These are phyloP conservation scores for Patella caerulea DNA, from an alignment of 2,888 invertebrate genomes.

Conservation along the genomic window DNA sequence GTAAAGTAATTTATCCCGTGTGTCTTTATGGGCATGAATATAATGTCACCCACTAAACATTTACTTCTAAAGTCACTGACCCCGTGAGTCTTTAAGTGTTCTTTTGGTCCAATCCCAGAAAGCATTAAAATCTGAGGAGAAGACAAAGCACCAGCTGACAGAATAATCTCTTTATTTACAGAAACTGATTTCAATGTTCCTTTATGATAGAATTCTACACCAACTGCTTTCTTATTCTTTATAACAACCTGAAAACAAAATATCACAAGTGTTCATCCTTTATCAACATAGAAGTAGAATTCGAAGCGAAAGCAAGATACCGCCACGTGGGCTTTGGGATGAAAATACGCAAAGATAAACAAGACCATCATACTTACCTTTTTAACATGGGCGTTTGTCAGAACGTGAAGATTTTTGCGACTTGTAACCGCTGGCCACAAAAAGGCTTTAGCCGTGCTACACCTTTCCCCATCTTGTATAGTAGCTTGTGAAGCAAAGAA, in stretches of 20 bases:
- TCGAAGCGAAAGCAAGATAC: no score
- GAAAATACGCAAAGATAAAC: no score
- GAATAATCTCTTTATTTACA: slow-evolving; percentile 53
- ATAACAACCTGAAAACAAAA: slow-evolving; percentile 44
- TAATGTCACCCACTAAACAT: no score
- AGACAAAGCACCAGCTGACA: slow-evolving; percentile 66
- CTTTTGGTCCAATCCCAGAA: slow-evolving; percentile 65
- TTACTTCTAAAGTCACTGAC: slow-evolving; percentile 16
- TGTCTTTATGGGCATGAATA: no score
- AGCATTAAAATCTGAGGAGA: slow-evolving; percentile 66
- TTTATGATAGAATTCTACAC: slow-evolving; percentile 51
- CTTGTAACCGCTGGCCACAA: slow-evolving; percentile 54
- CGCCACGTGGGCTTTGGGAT: no score
- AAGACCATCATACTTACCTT: slow-evolving; percentile 38
- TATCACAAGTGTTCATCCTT: no score
- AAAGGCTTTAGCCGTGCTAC: slow-evolving; percentile 65
- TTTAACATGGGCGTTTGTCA: slow-evolving; percentile 47
- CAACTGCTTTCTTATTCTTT: slow-evolving; percentile 50
- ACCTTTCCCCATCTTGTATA: slow-evolving; percentile 59
- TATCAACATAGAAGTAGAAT: no score
- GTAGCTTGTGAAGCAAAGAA: slow-evolving; percentile 49
- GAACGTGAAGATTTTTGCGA: slow-evolving; percentile 55
- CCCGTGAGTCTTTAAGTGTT: slow-evolving; percentile 57
- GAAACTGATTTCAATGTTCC: slow-evolving; percentile 40
- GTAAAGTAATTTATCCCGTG: slow-evolving; percentile 32